These are phyloP conservation scores for Diadophis punctatus DNA, from an alignment of 2,113 vertebrate genomes.

Conservation along the genomic window DNA sequence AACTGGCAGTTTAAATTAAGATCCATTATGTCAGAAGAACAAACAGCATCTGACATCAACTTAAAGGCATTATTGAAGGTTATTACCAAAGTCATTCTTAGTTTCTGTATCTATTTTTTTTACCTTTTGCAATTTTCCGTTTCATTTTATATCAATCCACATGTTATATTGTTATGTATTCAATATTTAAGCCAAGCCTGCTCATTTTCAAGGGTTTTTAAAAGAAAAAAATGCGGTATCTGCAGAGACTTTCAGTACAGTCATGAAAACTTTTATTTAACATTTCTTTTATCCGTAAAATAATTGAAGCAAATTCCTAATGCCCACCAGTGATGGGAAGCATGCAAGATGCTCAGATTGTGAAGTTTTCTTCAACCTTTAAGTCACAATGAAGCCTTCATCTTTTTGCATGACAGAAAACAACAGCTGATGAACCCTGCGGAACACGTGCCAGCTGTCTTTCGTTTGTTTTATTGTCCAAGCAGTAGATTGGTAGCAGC, in stretches of 20 bases:
- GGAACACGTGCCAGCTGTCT: constrained; percentile 71
- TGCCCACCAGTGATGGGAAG: constrained; percentile 45
- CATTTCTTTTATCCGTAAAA: constrained; percentile 50
- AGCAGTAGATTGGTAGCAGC: constrained; percentile 66
- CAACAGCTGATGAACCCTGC: constrained; percentile 69
- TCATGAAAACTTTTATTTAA: constrained; percentile 53
- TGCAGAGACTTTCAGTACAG: constrained; percentile 38
- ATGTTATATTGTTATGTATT: neutral
- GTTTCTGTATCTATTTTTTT: neutral
- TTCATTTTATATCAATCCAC: constrained; percentile 10
- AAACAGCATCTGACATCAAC: neutral
- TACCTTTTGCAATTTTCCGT: neutral
- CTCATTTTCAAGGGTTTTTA: neutral
- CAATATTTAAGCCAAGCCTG: neutral
- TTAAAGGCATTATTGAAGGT: constrained; percentile 18
- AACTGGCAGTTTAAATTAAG: neutral
- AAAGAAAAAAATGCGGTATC: constrained; percentile 48
- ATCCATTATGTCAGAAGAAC: neutral
- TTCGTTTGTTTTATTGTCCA: constrained; percentile 64
- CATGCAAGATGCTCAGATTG: constrained; percentile 39
- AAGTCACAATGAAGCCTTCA: constrained; percentile 61
- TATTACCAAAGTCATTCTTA: neutral
- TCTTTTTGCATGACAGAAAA: constrained; percentile 72
- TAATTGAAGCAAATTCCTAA: constrained; percentile 54
- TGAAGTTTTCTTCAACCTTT: constrained; percentile 56